These are phyloP conservation scores for Troides helena DNA, from an alignment of 2,888 invertebrate genomes.

Conservation along the genomic window DNA sequence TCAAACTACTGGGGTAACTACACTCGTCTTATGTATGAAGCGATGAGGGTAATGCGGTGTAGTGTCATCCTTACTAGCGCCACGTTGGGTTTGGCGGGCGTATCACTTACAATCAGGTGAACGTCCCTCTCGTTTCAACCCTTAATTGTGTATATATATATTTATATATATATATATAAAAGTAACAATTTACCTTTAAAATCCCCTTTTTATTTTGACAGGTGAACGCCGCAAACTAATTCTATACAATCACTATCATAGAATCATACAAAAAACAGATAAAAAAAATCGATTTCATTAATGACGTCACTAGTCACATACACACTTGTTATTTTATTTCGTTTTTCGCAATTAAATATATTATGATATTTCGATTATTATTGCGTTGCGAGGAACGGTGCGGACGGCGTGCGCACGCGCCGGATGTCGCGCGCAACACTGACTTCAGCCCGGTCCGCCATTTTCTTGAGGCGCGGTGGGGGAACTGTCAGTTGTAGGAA, in stretches of 20 bases:
- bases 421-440: conserved; percentile 64
- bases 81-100: no score
- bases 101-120: no score
- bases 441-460: conserved; percentile 56
- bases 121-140: no score
- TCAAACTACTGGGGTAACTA: no score
- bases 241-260: background rate
- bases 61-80: no score
- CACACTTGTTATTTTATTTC: conserved; percentile 40
- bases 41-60: no score
- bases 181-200: conserved; percentile 61
- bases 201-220: conserved; percentile 67
- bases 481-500: conserved; percentile 62
- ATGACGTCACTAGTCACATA: conserved; percentile 43
- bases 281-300: conserved; percentile 27
- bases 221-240: conserved; percentile 41
- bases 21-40: no score
- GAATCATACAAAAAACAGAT: background rate
- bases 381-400: conserved; percentile 34
- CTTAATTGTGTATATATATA: no score
- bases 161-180: background rate
- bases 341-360: conserved; percentile 38
- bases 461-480: conserved; percentile 67
- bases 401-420: conserved; percentile 58
- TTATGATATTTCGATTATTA: conserved; percentile 38